These are phyloP conservation scores for Argyresthia goedartella DNA, from an alignment of 2,888 invertebrate species.

Conservation along the genomic window DNA sequence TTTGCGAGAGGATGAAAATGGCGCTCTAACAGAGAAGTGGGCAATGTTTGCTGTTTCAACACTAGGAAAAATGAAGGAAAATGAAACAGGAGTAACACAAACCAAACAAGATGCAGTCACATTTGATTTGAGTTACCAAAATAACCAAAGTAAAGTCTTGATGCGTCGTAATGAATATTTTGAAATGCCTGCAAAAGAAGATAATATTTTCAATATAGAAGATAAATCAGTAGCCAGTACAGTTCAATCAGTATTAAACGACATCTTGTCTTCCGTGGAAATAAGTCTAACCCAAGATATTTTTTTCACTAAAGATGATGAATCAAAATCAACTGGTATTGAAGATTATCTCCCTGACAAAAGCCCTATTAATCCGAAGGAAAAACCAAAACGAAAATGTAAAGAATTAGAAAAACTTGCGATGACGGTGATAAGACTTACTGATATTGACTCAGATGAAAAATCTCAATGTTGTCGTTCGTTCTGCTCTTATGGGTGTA, in stretches of 20 bases:
- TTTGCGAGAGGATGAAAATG: constrained; percentile 34
- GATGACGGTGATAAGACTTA: constrained; percentile 74
- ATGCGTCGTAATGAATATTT: constrained; percentile 38
- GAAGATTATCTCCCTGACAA: constrained; percentile 17
- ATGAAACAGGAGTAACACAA: constrained; percentile 18
- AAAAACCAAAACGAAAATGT: constrained; percentile 42
- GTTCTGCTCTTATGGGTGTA: constrained; percentile 74
- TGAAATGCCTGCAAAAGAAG: no score
- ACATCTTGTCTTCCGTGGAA: constrained; percentile 73
- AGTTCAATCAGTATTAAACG: constrained; percentile 16
- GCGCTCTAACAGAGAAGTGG: constrained; percentile 54
- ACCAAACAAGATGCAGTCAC: constrained; percentile 36
- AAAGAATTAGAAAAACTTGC: constrained; percentile 73
- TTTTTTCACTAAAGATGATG: constrained; percentile 37
- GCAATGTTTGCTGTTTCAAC: constrained; percentile 70
- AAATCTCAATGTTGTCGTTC: constrained; percentile 40
- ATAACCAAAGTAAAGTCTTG: constrained; percentile 68
- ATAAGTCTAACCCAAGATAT: constrained; percentile 69
- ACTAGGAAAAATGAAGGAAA: constrained; percentile 32
- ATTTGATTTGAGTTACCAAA: constrained; percentile 71
- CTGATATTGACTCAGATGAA: constrained; percentile 22
- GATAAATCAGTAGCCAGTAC: constrained; percentile 21
- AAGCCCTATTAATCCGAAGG: constrained; percentile 24
- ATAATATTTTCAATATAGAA: constrained; percentile 5
- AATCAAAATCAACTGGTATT: constrained; percentile 28